phyloP scores from a whole-genome alignment of 2,797 vertebrate genomes.

The Tinamus major region DNA sequence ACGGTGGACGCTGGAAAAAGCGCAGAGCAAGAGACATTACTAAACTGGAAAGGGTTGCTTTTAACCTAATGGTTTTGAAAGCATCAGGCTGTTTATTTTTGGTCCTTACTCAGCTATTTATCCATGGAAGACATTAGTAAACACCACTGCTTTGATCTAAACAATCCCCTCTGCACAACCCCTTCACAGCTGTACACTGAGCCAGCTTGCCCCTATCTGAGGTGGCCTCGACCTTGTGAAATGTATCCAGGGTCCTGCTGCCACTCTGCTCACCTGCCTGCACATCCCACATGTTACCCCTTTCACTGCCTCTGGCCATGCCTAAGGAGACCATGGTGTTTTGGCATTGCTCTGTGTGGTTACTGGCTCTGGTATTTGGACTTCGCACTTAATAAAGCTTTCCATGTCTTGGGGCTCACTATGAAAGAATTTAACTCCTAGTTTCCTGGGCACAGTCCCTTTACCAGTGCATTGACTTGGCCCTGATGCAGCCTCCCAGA shows the following conservation, averaged over 20 bases:
- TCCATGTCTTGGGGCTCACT: not conserved
- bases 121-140: not conserved
- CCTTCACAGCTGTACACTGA: not conserved
- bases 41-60: not conserved
- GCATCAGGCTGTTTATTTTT: not conserved
- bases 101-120: not conserved
- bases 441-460: not conserved
- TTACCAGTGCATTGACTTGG: not conserved
- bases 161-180: not conserved
- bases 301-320: not conserved
- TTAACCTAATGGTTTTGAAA: not conserved
- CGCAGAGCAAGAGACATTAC: not conserved
- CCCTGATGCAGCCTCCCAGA: not conserved
- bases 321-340: fast-evolving
- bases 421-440: not conserved
- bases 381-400: not conserved
- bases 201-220: not conserved
- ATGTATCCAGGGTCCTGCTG: not conserved
- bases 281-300: not conserved
- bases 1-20: fast-evolving
- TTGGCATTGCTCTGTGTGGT: not conserved
- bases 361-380: not conserved
- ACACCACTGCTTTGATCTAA: not conserved
- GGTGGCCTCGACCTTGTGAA: not conserved
- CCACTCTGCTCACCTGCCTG: not conserved